These are phyloP conservation scores for Sinocyclocheilus maitianheensis DNA, from an alignment of 2,113 vertebrate genomes.

Conservation along the genomic window DNA sequence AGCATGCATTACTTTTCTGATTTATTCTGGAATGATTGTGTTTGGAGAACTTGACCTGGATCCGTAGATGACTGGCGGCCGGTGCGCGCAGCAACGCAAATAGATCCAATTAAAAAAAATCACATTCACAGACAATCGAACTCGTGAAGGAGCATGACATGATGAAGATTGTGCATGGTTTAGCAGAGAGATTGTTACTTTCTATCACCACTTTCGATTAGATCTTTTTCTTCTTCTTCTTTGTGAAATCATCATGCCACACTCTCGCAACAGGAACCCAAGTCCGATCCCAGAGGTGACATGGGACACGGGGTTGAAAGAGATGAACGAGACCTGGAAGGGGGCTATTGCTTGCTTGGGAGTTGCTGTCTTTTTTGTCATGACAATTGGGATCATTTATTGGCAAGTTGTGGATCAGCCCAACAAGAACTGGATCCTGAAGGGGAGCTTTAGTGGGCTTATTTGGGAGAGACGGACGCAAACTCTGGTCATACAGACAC, in stretches of 20 bases:
- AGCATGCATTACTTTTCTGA: slow-evolving; percentile 71
- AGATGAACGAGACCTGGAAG: slow-evolving; percentile 95
- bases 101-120: slow-evolving; percentile 4
- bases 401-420: slow-evolving; percentile 93
- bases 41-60: slow-evolving; percentile 58
- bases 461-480: slow-evolving; percentile 86
- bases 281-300: slow-evolving; percentile 81
- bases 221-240: slow-evolving; percentile 55
- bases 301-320: slow-evolving; percentile 82
- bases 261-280: slow-evolving; percentile 79
- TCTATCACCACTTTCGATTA: slow-evolving; percentile 59
- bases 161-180: slow-evolving; percentile 68
- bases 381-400: slow-evolving; percentile 93
- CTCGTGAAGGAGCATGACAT: slow-evolving; percentile 52
- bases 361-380: slow-evolving; percentile 87
- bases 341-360: slow-evolving; percentile 87
- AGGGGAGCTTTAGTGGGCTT: slow-evolving; percentile 80
- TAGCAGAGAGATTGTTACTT: slow-evolving; percentile 64
- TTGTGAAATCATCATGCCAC: slow-evolving; percentile 78
- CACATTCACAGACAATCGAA: neutral
- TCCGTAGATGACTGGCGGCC: slow-evolving; percentile 68
- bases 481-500: slow-evolving; percentile 81
- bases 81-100: slow-evolving; percentile 67
- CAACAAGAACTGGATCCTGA: slow-evolving; percentile 90
- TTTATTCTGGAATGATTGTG: slow-evolving; percentile 59